Evolutionary conservation across 2,888 invertebrate species (phyloP), one percentile per base, ranked within the genome.

Genomic region (Peribatodes rhomboidaria): DNA sequence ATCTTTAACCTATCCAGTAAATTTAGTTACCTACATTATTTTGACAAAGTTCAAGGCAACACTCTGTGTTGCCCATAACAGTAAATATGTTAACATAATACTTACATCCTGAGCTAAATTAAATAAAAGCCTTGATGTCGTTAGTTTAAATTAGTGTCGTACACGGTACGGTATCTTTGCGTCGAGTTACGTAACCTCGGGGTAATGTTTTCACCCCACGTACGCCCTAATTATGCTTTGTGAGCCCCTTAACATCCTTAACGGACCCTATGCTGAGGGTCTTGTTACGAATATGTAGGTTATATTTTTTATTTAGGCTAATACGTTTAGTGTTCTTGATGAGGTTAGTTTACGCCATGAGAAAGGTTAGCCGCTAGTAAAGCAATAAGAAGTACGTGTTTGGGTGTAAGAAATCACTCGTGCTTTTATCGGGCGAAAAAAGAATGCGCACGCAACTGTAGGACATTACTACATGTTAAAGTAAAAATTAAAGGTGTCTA

Each of bases 151-250:
- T 58, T 58, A 54, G 58, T 46, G 27, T 35, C n/a, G 37, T 52
- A 31, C n/a, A 35, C 27, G 27, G 10, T 14, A 35, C 53, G 10
- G 53, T 53, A 57, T 37, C 39, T 63, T 53, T 44, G 42, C 55
- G 50, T 37, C 13, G 35, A 58, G 44, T 54, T 41, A 58, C 53
- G 63, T 47, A 63, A 63, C 53, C 35, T 39, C 11, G 10, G 41
- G 58, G 33, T 63, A 63, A 63, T 58, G 63, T 33, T 63, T 63
- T 63, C 63, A 39, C 22, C 47, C 58, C 63, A 63, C 63, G 63
- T 63, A 63, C 44, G 39, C 20, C 53, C 54, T 63, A 58, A 63
- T 63, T 63, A 63, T 58, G 58, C 63, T 63, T 63, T 58, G 63
- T 54, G 54, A 44, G 63, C 53, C 63, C 58, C 63, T 44, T 58